Base-by-base conservation (phyloP, 1,140 invertebrate species). In the Archegozetes longisetosus region DNA sequence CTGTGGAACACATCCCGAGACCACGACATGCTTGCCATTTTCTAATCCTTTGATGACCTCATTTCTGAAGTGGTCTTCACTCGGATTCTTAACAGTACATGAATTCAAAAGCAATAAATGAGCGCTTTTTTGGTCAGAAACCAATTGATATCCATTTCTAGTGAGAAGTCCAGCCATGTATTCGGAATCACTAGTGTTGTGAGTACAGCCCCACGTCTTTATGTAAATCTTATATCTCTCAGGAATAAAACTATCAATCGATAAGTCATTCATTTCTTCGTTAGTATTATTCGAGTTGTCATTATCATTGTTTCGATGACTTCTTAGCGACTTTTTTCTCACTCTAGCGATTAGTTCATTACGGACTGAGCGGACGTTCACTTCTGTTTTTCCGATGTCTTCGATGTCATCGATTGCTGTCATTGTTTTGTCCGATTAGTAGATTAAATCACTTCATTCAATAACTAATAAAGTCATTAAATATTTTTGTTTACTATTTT, bases 171-270 rank as follows among this genome's bases (percentile, higher is more conserved):
- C 94, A 40, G 89, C 88, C 94, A 98, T 98, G 68, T 98, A 98
- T 68, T 82, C 80, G 54, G 86, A 86, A 69, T 97, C 93, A 0
- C 88, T 93, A 69, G 80, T 93, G 70, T 97, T 98, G 71, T 97
- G 93, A 3, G 90, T 85, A 73, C 93, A 97, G 14, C 93, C 94
- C 94, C 94, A 98, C 53, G 94, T 97, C 74, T 93, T 93, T 0
- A 97, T 78, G 72, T 85, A 96, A 52, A 98, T 82, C 61, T 78
- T 86, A 70, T 94, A 88, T 0, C 84, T 88, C n/a, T 89, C 90
- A 71, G 60, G 12, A 66, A 65, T 32, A 53, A 56, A 58, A 53
- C 40, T 62, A 13, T 22, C 22, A 51, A 50, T 22, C 29, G n/a
- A n/a, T n/a, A n/a, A n/a, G n/a, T n/a, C n/a, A n/a, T n/a, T n/a